Conservation (phyloP, 2,113 vertebrate species). For the Paramormyrops kingsleyae region DNA sequence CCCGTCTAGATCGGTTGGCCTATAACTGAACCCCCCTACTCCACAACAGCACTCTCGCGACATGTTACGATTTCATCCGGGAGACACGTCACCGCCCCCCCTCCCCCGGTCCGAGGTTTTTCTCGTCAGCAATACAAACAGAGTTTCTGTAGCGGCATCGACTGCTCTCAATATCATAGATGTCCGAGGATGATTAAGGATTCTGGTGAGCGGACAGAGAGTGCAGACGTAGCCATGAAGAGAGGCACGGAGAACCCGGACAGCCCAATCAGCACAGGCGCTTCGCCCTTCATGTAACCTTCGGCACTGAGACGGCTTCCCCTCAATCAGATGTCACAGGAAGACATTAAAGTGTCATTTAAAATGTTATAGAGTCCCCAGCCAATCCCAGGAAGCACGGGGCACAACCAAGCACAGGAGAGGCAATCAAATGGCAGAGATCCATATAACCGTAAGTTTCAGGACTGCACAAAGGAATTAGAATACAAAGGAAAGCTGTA, state of each 20-base stretch:
- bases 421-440: not conserved
- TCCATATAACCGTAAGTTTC: not conserved
- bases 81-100: constrained; percentile 9
- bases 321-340: not conserved
- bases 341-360: not conserved
- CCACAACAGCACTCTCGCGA: constrained; percentile 44
- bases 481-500: not conserved
- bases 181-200: not conserved
- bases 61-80: constrained; percentile 44
- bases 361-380: not conserved
- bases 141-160: constrained; percentile 38
- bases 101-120: not conserved
- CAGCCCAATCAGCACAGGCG: not conserved
- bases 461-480: not conserved
- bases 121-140: constrained; percentile 46
- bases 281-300: not conserved
- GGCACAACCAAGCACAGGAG: not conserved
- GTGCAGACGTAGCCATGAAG: not conserved
- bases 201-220: constrained; percentile 3
- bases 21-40: constrained; percentile 27
- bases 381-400: not conserved
- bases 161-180: constrained; percentile 17
- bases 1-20: constrained; percentile 19
- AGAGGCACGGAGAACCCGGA: not conserved
- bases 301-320: not conserved